Base-by-base conservation (phyloP, 1,140 invertebrate genomes). In the Steinernema feltiae region DNA sequence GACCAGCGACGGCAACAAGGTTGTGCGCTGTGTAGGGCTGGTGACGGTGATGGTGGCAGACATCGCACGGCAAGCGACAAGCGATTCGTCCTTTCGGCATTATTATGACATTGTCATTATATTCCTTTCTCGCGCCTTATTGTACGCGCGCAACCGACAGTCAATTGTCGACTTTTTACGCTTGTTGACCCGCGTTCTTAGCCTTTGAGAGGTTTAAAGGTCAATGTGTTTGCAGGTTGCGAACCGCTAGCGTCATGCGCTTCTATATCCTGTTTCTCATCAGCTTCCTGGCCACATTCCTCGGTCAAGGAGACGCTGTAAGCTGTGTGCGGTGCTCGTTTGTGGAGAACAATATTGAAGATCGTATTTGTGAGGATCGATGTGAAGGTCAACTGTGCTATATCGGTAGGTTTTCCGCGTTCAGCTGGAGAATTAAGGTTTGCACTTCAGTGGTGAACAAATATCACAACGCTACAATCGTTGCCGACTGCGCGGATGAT, bases 71-170 rank as follows among this genome's bases (percentile, higher is more conserved):
- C 53, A 3, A 3, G 53, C 53, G 53, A 63, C 15, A 63, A 63
- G 53, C 53, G 53, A 63, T 41, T 41, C 35, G 35, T 18, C 24
- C 53, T 27, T 63, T 63, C 24, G 53, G 24, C 53, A 63, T 27
- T 63, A 63, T 63, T 63, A 17, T 63, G 53, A 63, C 53, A 27
- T 7, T 63, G 53, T 63, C 53, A 63, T 63, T 63, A 63, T 63
- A 63, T 63, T n/a, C n/a, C n/a, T n/a, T 63, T 63, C 53, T 63
- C 15, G 15, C 53, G 53, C 53, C 53, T 63, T 63, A 63, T 63
- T 63, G 53, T 63, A 63, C 53, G 15, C 53, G 15, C 15, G 15
- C 15, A 7, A 7, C 24, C 24, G 24, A 27, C 12, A 27, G 15
- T 17, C 53, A 12, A 46, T 46, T 46, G 7, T 46, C 41, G 7